A percentile compares a stretch with the other conserved stretches of the same genome.
Conservation (phyloP, 2,113 vertebrate species). For the Ariopsis seemanni region DNA sequence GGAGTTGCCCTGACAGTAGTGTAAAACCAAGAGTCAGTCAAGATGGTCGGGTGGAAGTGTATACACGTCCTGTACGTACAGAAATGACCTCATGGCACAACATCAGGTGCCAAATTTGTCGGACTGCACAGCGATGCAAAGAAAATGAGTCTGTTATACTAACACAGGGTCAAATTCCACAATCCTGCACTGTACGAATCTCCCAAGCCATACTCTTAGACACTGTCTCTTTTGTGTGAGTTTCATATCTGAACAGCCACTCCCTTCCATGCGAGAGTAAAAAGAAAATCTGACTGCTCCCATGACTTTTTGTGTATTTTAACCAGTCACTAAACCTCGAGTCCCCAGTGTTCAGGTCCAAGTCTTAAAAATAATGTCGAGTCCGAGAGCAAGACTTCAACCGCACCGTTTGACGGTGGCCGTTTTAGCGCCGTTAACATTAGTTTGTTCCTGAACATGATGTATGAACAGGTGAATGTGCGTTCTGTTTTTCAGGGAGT, state of each 20-base stretch:
- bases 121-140: neutral
- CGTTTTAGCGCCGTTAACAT: too few species aligned
- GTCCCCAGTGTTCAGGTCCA: too few species aligned
- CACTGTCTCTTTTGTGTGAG: neutral
- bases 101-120: neutral
- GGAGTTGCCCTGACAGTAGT: neutral
- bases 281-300: neutral
- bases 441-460: too few species aligned
- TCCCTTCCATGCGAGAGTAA: neutral
- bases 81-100: neutral
- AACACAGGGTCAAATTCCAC: neutral
- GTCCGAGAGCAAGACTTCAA: too few species aligned
- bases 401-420: too few species aligned
- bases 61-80: neutral
- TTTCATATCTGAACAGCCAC: neutral
- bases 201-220: neutral
- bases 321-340: neutral
- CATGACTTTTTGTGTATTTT: neutral
- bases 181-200: neutral
- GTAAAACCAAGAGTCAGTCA: neutral
- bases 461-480: too few species aligned
- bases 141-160: neutral
- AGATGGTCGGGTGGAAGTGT: neutral
- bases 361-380: too few species aligned
- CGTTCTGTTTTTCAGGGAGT: too few species aligned